Base-by-base conservation (phyloP, 2,888 invertebrate species). In the Eristalinus aeneus region DNA sequence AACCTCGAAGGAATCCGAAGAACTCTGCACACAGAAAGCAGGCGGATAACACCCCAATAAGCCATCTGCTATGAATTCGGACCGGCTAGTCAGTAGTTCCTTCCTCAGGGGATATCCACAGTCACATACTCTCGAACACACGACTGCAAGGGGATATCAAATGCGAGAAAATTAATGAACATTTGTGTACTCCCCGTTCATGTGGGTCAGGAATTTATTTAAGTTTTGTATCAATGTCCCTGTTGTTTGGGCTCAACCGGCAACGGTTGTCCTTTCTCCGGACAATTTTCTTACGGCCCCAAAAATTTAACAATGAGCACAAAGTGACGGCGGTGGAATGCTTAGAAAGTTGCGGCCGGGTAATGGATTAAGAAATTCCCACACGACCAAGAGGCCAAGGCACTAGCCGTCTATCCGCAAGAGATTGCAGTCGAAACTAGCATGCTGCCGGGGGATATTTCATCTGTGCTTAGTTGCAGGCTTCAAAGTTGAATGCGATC, bases 281-380 rank as follows among this genome's bases (percentile, higher is more conserved):
- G 16, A 32, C n/a, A 34, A 23, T 23, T 65, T 76, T 75, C 60
- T 69, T 72, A 76, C 67, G 32, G 34, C 32, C 39, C 22, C 34
- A 12, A 12, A 58, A 63, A 22, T 6, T 73, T 20, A 23, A 53
- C 20, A 46, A 16, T 16, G 27, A 54, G 65, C 60, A n/a, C 8
- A 46, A 16, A 5, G 27, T 27, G 23, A 36, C 11, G 64, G 34
- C 22, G 27, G 27, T 27, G 27, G 27, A 27, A 27, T 79, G 67
- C 23, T 11, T 31, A 53, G 22, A 73, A 77, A 81, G 68, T 85
- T 81, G 81, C 81, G 32, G 72, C 64, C 69, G 64, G 54, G 54
- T 76, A 81, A 78, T 85, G 85, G 81, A 85, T 81, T 85, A 80
- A 77, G 72, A 81, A 80, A 71, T 75, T 73, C 34, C 36, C n/a